Percentiles rank a stretch among this genome's conserved stretches.
These are phyloP conservation scores for Conistra vaccinii DNA, from an alignment of 2,888 invertebrate genomes.

Conservation along the genomic window DNA sequence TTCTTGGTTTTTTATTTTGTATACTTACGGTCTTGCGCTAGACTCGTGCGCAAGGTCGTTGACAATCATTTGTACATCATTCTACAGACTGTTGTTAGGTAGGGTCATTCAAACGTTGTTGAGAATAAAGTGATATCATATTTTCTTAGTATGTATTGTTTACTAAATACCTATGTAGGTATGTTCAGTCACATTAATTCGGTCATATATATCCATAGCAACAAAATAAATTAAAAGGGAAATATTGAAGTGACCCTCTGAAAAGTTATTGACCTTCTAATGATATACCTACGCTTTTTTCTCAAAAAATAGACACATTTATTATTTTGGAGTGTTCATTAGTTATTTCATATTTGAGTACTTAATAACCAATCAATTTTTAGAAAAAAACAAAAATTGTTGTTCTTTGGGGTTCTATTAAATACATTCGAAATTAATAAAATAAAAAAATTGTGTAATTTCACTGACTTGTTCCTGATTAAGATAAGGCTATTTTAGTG, in stretches of 20 bases:
- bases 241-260: neutral
- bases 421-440: neutral
- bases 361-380: no score
- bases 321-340: neutral
- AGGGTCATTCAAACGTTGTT: slow-evolving; percentile 2
- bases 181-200: neutral
- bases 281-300: neutral
- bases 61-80: neutral
- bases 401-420: neutral
- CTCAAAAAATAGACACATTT: neutral
- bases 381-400: neutral
- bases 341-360: no score
- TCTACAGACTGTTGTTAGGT: neutral
- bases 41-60: slow-evolving; percentile 31
- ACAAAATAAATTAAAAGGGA: neutral
- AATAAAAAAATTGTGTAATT: neutral
- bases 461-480: slow-evolving; percentile 8
- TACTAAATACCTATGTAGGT: neutral
- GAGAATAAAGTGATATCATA: neutral
- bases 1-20: slow-evolving; percentile 1
- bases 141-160: neutral
- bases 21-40: neutral
- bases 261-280: neutral
- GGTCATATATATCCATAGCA: neutral
- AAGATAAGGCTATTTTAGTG: neutral